Percentiles rank a stretch among this genome's conserved stretches.
Conservation (phyloP, 2,797 vertebrate species). For the Cyprinodon diabolis region DNA sequence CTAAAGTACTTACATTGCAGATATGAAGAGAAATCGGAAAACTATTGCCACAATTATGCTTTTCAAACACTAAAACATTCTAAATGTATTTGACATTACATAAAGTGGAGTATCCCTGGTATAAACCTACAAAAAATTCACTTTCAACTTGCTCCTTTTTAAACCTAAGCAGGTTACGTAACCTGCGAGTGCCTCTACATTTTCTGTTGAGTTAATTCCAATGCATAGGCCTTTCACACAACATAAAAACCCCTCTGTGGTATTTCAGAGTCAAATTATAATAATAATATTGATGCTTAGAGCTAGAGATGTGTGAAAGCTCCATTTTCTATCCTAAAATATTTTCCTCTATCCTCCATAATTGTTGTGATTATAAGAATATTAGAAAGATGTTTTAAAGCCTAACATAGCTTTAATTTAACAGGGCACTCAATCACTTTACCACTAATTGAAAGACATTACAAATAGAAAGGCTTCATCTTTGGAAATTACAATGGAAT, state of each 20-base stretch:
- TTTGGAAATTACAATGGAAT: conserved; percentile 53
- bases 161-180: conserved; percentile 39
- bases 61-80: not conserved
- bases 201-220: conserved; percentile 62
- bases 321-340: conserved; percentile 61
- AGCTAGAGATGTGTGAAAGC: conserved; percentile 53
- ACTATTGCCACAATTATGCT: not conserved
- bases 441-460: conserved; percentile 70
- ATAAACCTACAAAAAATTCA: conserved; percentile 18
- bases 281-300: conserved; percentile 56
- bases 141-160: conserved; percentile 42
- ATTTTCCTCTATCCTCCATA: conserved; percentile 51
- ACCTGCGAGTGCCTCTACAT: conserved; percentile 53
- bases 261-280: conserved; percentile 54
- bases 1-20: conserved; percentile 16
- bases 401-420: conserved; percentile 65
- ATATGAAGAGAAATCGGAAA: conserved; percentile 15
- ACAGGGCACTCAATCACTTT: conserved; percentile 69
- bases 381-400: conserved; percentile 66
- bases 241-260: conserved; percentile 54
- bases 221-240: conserved; percentile 50
- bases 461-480: conserved; percentile 68
- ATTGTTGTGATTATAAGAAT: conserved; percentile 66
- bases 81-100: not conserved
- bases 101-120: not conserved